These are phyloP conservation scores for Calidris pugnax DNA, from an alignment of 2,113 vertebrate genomes.

Conservation along the genomic window DNA sequence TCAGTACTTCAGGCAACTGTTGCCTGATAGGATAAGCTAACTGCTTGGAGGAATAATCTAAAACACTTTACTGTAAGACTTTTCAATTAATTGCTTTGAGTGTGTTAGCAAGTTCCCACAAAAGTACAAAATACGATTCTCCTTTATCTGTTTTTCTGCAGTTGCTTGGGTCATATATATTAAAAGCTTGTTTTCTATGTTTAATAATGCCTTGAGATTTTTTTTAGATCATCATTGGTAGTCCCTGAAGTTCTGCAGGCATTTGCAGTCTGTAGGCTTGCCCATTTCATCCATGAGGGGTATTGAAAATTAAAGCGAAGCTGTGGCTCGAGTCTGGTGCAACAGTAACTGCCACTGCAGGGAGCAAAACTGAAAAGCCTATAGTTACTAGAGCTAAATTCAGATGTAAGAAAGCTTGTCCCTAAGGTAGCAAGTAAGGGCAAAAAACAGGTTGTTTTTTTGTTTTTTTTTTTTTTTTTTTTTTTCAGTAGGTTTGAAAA, in stretches of 20 bases:
- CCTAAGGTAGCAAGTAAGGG: neutral
- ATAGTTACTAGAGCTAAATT: neutral
- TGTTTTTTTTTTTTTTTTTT: neutral
- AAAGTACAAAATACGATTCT: accelerated
- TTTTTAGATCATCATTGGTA: neutral
- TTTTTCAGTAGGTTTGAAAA: neutral
- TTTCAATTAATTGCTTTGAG: neutral
- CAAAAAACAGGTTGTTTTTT: neutral
- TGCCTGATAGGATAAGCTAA: neutral
- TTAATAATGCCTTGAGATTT: neutral
- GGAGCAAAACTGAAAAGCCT: neutral
- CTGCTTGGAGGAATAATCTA: neutral
- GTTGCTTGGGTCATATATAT: neutral
- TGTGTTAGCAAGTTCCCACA: neutral
- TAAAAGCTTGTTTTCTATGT: neutral
- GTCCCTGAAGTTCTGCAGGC: neutral
- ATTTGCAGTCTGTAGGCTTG: neutral
- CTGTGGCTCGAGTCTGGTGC: neutral
- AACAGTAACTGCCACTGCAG: neutral
- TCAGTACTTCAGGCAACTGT: neutral
- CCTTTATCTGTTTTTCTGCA: neutral
- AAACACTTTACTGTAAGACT: neutral
- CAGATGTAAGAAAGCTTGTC: neutral
- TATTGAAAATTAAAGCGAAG: neutral
- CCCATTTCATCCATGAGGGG: neutral